phyloP scores from a whole-genome alignment of 2,797 vertebrate genomes.

The Thamnophis elegans region DNA sequence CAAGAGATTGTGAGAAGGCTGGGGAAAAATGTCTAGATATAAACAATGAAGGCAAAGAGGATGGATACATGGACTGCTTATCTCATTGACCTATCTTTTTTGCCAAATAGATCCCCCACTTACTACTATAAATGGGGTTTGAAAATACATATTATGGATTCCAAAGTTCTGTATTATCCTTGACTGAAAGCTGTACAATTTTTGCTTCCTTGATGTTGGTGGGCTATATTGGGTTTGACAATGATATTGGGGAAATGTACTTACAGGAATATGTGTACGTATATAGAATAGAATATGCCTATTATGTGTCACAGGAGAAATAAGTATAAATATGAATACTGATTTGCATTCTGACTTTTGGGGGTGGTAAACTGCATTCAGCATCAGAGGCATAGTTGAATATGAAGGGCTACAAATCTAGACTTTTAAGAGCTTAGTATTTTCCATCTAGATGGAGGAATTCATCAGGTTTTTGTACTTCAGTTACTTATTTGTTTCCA shows the following conservation, averaged over 20 bases:
- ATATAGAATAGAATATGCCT: neutral
- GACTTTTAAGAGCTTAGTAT: neutral
- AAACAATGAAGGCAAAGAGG: neutral
- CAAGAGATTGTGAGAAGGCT: neutral
- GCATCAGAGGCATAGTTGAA: neutral
- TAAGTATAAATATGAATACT: neutral
- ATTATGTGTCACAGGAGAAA: neutral
- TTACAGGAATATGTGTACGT: neutral
- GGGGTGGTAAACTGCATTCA: neutral
- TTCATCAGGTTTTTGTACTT: neutral
- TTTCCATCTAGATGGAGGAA: neutral
- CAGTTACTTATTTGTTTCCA: neutral
- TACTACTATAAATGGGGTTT: neutral
- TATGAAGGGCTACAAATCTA: neutral
- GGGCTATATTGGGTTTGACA: neutral
- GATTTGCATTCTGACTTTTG: neutral
- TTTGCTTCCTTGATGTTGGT: neutral
- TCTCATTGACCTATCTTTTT: neutral
- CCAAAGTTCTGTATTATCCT: neutral
- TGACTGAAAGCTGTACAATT: neutral
- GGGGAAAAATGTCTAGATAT: neutral
- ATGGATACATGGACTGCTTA: neutral
- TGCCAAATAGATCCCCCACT: neutral
- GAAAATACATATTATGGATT: neutral
- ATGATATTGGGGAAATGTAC: neutral